Evolutionary conservation across 2,888 invertebrate genomes (phyloP).

Genomic region (Taenaris catops): DNA sequence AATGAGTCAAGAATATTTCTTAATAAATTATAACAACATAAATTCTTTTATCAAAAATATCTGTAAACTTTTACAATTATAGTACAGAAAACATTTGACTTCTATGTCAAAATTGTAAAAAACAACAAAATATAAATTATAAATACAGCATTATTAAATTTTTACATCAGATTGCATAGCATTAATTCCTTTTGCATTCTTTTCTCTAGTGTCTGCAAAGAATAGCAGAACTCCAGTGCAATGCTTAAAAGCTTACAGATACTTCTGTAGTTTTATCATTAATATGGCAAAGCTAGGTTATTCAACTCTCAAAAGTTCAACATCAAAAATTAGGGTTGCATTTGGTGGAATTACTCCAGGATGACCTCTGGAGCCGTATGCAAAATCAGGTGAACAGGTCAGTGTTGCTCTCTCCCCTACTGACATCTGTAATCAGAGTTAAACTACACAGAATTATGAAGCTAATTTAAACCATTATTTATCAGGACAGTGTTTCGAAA

Average conservation of each 20-base stretch:
- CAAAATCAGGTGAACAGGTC: conserved; percentile 96
- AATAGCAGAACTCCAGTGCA: not conserved
- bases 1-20: conserved; percentile 6
- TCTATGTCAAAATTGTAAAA: no score
- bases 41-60: conserved; percentile 1
- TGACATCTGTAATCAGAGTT: conserved; percentile 84
- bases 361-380: conserved; percentile 95
- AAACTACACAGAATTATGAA: no score
- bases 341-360: conserved; percentile 98
- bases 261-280: conserved; percentile 1
- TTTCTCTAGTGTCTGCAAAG: no score
- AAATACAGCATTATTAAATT: no score
- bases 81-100: no score
- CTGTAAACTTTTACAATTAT: not conserved
- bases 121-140: no score
- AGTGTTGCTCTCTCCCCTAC: conserved; percentile 96
- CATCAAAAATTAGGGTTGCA: conserved; percentile 96
- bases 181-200: no score
- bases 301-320: conserved; percentile 95
- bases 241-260: not conserved
- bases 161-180: no score
- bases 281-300: conserved; percentile 42
- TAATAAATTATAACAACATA: conserved; percentile 8
- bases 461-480: no score
- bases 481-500: no score